Percentiles rank a stretch among this genome's conserved stretches.
These are phyloP conservation scores for Pristionchus japonicus DNA, from an alignment of 2,888 invertebrate species.

Conservation along the genomic window DNA sequence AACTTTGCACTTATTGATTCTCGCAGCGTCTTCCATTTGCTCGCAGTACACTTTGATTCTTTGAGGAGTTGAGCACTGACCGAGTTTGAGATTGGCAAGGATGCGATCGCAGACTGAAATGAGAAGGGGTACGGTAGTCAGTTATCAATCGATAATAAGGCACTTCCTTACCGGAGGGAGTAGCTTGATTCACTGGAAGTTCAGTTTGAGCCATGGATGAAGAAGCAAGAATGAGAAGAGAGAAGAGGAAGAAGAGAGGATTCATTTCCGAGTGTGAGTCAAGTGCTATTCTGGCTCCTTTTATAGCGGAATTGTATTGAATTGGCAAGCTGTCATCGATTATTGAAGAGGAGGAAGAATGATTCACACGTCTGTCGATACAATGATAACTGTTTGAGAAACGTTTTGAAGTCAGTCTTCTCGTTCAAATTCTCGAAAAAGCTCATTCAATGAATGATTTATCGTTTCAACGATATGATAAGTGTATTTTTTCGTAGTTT, in stretches of 20 bases:
- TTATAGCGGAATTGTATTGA: not conserved
- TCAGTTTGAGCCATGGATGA: not conserved
- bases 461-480: not conserved
- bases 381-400: not conserved
- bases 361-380: not conserved
- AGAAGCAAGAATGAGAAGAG: not conserved
- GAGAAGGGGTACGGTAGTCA: not conserved
- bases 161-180: not conserved
- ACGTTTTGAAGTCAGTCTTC: not conserved
- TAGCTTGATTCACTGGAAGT: not conserved
- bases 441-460: not conserved
- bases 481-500: not conserved
- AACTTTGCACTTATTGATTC: not conserved
- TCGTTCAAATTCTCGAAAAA: not conserved
- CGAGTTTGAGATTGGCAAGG: not conserved
- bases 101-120: conserved; percentile 2
- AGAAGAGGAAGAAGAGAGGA: not conserved
- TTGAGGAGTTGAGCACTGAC: not conserved
- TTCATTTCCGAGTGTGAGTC: not conserved
- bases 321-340: not conserved
- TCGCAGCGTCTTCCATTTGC: not conserved
- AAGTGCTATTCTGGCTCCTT: not conserved
- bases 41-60: conserved; percentile 8
- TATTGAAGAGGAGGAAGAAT: not conserved
- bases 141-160: not conserved